Conservation (phyloP, 2,888 invertebrate species). For the Ctenicera cuprea region DNA sequence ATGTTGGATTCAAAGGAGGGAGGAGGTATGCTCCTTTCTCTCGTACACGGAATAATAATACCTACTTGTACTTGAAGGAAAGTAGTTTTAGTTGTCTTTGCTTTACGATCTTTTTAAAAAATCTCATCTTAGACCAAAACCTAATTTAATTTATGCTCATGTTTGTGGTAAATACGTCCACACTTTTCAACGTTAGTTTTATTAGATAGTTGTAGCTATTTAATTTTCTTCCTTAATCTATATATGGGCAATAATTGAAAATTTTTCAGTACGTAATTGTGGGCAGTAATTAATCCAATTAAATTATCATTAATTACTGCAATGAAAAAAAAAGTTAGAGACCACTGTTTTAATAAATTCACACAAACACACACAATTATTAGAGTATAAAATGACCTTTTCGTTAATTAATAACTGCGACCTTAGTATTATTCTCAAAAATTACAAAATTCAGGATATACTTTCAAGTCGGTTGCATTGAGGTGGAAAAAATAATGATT, state of each 20-base stretch:
- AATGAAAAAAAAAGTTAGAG: not conserved
- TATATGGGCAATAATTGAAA: constrained; percentile 5
- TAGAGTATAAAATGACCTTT: constrained; percentile 58
- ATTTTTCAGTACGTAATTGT: constrained; percentile 5
- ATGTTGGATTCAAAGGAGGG: constrained; percentile 54
- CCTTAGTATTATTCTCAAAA: constrained; percentile 58
- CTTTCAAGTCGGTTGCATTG: constrained; percentile 57
- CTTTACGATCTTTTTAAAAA: no score
- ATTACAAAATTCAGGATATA: constrained; percentile 63
- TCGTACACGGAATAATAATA: constrained; percentile 44
- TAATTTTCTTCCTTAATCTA: constrained; percentile 23
- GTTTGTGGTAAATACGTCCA: no score
- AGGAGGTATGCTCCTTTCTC: constrained; percentile 62
- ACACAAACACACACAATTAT: constrained; percentile 43
- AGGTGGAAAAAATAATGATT: constrained; percentile 37
- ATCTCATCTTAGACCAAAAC: no score
- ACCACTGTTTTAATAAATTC: constrained; percentile 20
- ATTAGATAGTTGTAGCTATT: not conserved
- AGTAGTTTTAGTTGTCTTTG: constrained; percentile 50
- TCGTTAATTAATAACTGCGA: constrained; percentile 57
- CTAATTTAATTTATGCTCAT: no score
- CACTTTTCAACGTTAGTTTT: no score
- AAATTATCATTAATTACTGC: constrained; percentile 27
- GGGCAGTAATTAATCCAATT: constrained; percentile 5
- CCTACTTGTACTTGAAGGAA: constrained; percentile 40